Percentiles rank a stretch among this genome's conserved stretches.
Conservation (phyloP, 2,113 vertebrate species). For the Nycticryphes semicollaris region DNA sequence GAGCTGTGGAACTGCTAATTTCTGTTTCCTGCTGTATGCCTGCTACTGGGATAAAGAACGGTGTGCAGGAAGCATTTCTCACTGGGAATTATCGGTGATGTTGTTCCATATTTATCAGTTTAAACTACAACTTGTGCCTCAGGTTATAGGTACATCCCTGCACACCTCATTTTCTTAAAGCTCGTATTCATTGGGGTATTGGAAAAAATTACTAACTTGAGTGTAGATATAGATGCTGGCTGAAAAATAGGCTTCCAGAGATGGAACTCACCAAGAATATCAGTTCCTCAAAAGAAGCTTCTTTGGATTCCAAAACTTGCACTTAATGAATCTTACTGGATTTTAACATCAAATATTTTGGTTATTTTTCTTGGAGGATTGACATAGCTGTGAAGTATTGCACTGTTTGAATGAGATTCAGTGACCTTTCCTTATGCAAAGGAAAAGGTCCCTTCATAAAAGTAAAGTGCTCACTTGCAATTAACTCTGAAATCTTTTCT, state of each 20-base stretch:
- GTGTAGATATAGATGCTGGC: neutral
- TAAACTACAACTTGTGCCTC: neutral
- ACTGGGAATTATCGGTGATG: neutral
- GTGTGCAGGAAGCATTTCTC: neutral
- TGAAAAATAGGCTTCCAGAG: neutral
- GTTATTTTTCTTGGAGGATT: conserved; percentile 22
- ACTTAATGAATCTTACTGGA: conserved; percentile 6
- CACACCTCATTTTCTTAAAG: neutral
- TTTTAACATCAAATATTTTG: neutral
- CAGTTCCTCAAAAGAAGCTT: neutral
- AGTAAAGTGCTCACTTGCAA: neutral
- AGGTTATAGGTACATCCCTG: neutral
- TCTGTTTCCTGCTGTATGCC: neutral
- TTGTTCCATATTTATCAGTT: neutral
- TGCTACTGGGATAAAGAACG: neutral
- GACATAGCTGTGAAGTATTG: neutral
- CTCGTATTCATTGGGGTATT: neutral
- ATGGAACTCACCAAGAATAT: neutral
- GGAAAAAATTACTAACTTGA: neutral
- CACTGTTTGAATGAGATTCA: neutral
- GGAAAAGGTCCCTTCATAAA: neutral
- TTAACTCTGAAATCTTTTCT: neutral
- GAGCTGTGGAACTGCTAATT: neutral
- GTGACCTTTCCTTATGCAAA: neutral
- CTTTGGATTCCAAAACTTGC: conserved; percentile 1